Conservation (phyloP, 2,113 vertebrate genomes). For the Anarhynchus alexandrinus region DNA sequence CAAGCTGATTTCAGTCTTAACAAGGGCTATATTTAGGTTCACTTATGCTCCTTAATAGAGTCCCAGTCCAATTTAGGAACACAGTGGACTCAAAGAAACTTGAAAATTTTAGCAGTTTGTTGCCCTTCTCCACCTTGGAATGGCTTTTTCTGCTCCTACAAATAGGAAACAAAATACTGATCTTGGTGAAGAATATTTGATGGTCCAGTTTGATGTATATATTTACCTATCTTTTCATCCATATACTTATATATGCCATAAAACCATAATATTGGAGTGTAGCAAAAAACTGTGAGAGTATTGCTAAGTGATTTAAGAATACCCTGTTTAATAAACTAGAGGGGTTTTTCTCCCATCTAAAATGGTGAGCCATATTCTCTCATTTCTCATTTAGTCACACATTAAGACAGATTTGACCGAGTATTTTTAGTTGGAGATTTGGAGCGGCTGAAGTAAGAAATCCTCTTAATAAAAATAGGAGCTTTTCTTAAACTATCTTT, state of each 20-base stretch:
- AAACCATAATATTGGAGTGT: not conserved
- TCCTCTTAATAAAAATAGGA: slow-evolving; percentile 58
- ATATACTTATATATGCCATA: not conserved
- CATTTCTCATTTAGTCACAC: slow-evolving; percentile 24
- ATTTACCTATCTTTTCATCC: not conserved
- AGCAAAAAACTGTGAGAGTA: not conserved
- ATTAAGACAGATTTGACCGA: slow-evolving; percentile 51
- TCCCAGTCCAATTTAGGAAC: not conserved
- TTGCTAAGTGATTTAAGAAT: not conserved
- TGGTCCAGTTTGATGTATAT: not conserved
- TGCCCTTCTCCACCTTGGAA: not conserved
- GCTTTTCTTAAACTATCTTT: slow-evolving; percentile 30
- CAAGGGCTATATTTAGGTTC: not conserved
- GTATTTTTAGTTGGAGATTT: slow-evolving; percentile 61
- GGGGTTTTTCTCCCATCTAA: rapidly evolving
- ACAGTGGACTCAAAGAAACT: not conserved
- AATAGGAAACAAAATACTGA: not conserved
- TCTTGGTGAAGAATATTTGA: not conserved
- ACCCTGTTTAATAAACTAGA: not conserved
- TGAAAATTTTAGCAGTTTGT: not conserved
- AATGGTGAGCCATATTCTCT: not conserved
- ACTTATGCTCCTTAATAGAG: not conserved
- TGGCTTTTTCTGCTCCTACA: not conserved
- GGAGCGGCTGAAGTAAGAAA: slow-evolving; percentile 36
- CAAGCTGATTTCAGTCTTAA: not conserved